A percentile compares a stretch with the other conserved stretches of the same genome.
Conservation (phyloP, 2,797 vertebrate genomes). For the Pipistrellus pygmaeus region DNA sequence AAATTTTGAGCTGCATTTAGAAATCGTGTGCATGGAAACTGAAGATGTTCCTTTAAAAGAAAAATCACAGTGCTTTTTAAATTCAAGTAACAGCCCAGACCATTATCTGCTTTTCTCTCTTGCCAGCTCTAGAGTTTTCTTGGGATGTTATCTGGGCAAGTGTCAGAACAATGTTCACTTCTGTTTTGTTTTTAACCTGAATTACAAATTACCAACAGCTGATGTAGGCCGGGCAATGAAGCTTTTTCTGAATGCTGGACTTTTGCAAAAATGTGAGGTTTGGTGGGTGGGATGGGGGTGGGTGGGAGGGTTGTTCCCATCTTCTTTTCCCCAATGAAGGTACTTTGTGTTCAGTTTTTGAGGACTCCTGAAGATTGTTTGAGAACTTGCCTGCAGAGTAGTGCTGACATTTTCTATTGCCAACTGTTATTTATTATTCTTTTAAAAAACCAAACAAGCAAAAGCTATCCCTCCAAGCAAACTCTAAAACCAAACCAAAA, state of each 20-base stretch:
- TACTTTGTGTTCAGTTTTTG: background rate
- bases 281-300: no score
- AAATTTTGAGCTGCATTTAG: constrained; percentile 67
- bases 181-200: constrained; percentile 76
- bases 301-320: background rate
- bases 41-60: constrained; percentile 72
- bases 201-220: constrained; percentile 55
- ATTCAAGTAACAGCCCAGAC: constrained; percentile 61
- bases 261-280: background rate
- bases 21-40: constrained; percentile 42
- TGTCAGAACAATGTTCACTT: constrained; percentile 77
- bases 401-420: background rate
- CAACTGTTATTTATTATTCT: constrained; percentile 32
- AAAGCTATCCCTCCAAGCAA: background rate
- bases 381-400: constrained; percentile 20
- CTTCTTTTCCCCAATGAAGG: background rate
- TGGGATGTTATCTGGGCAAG: constrained; percentile 71
- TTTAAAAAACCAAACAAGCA: background rate
- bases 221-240: constrained; percentile 42
- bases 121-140: constrained; percentile 67
- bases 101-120: constrained; percentile 53
- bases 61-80: constrained; percentile 68
- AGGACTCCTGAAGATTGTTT: background rate
- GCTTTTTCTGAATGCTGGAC: background rate
- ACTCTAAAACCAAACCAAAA: background rate